These are phyloP conservation scores for Schizaphis graminum DNA, from an alignment of 2,888 invertebrate genomes.

Conservation along the genomic window DNA sequence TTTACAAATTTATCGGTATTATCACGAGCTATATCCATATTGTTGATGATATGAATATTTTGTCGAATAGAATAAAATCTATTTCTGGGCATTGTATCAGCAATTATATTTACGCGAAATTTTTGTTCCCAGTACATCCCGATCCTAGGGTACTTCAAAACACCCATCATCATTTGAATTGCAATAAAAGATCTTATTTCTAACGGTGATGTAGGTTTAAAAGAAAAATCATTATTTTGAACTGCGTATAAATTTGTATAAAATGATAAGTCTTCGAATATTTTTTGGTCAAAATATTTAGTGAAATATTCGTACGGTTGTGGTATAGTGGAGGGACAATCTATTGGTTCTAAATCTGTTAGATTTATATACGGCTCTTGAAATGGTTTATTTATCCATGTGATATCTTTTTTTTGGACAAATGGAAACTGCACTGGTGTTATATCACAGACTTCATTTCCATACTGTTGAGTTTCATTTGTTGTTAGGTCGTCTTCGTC, in stretches of 20 bases:
- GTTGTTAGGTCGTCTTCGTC: too few species aligned
- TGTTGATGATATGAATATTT: neutral
- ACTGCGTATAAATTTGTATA: neutral
- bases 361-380: too few species aligned
- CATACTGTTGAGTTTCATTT: too few species aligned
- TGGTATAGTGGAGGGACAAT: neutral
- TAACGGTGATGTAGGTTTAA: neutral
- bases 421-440: neutral
- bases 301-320: neutral
- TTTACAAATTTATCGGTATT: neutral
- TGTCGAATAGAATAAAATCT: neutral
- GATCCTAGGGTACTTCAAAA: neutral
- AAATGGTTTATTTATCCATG: neutral
- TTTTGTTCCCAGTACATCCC: neutral
- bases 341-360: too few species aligned
- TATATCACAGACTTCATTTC: too few species aligned
- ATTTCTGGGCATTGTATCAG: neutral
- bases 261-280: neutral
- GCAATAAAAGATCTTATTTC: neutral
- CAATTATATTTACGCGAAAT: neutral
- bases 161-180: neutral
- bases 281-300: neutral
- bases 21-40: neutral
- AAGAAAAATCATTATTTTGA: neutral
- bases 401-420: conserved; percentile 19